Evolutionary conservation across 2,797 vertebrate species (phyloP).

Genomic region (Anguilla obscura): DNA sequence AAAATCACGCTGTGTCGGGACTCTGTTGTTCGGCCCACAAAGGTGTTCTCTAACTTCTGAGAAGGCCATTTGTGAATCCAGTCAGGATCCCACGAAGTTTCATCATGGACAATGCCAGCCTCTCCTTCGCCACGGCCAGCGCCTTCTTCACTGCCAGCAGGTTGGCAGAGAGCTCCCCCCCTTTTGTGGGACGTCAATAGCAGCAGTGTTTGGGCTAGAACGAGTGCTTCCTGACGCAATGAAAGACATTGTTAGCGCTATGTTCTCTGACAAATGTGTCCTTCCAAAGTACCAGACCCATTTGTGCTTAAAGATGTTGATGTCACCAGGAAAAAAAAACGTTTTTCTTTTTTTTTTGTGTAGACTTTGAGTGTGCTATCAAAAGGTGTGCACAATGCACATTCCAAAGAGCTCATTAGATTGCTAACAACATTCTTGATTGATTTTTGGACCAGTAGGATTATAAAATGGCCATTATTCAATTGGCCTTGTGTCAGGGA

Average conservation of each 20-base stretch:
- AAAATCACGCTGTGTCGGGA: conserved; percentile 11
- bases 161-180: conserved; percentile 29
- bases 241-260: conserved; percentile 50
- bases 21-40: conserved; percentile 20
- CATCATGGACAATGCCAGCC: conserved; percentile 29
- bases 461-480: conserved; percentile 1
- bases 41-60: conserved; percentile 29
- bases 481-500: neutral
- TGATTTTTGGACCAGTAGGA: neutral
- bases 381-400: conserved; percentile 8
- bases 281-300: conserved; percentile 38
- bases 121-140: conserved; percentile 10
- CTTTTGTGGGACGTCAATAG: conserved; percentile 49
- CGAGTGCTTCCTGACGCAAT: conserved; percentile 45
- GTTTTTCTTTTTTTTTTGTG: conserved; percentile 9
- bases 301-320: conserved; percentile 41
- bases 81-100: conserved; percentile 35
- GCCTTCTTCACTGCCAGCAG: conserved; percentile 24
- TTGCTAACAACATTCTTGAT: neutral
- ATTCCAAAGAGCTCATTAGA: neutral
- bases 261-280: conserved; percentile 50
- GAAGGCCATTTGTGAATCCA: conserved; percentile 33
- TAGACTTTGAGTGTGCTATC: conserved; percentile 10
- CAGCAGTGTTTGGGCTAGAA: conserved; percentile 50
- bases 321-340: conserved; percentile 26